Evolutionary conservation across 2,113 vertebrate species (phyloP), one percentile per base, ranked within the genome.

Genomic region (Addax nasomaculatus): DNA sequence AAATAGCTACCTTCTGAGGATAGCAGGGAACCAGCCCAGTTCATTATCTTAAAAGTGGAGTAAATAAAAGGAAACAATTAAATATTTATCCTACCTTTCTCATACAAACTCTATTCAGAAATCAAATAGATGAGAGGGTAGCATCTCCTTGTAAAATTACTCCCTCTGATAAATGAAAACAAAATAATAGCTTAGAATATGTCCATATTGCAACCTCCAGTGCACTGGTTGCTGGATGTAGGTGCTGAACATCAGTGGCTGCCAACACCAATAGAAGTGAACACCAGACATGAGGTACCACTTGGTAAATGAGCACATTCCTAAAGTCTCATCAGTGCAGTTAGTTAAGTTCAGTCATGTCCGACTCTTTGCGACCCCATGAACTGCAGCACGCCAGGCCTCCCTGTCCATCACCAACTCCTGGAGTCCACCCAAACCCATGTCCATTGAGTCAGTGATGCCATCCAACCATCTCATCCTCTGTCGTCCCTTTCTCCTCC

Each of bases 21-120:
- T 85, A 86, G 70, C n/a, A 62, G 30, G 49, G 78, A 89, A 94
- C 27, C n/a, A 62, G 5, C 27, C 53, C 57, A 96, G 12, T 87
- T 96, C 25, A 84, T 87, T 96, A 87, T 70, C 85, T 76, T 92
- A 87, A 81, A 95, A 96, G 47, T 25, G 83, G 53, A 70, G 9
- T 83, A 86, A 94, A 49, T 64, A 47, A 62, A 95, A 85, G 10
- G 33, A 93, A 86, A 95, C 43, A 78, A 94, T 92, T 94, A 94
- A 17, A 10, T 58, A 91, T 47, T 60, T 87, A 73, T 23, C 23
- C 64, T 78, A 19, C 36, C 55, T 95, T 93, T 97, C 89, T 70
- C 30, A 83, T 45, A 95, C 45, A 97, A 78, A 95, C 73, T 85
- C 58, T 92, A 57, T 17, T 58, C 78, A 62, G 70, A 95, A 97